phyloP scores from a whole-genome alignment of 30 jellyfish, hydroid and myxozoan species.

The Euphysa ruthae region DNA sequence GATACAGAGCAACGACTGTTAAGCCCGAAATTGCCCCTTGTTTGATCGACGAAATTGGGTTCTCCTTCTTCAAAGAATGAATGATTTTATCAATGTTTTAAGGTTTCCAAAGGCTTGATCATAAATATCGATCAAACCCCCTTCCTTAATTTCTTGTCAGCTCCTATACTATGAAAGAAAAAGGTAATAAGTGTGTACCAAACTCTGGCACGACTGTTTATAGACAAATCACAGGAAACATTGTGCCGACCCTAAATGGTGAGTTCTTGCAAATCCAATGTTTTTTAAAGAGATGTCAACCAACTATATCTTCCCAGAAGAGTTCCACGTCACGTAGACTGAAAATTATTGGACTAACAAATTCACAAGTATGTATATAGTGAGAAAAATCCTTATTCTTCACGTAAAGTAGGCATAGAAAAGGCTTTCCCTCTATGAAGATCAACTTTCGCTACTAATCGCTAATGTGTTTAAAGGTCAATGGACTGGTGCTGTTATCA shows the following conservation, averaged over 20 bases:
- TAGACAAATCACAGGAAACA: slow-evolving; percentile 39
- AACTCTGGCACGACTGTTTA: too few relatives aligned
- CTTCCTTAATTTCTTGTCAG: slow-evolving; percentile 14
- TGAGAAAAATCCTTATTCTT: slow-evolving; percentile 16
- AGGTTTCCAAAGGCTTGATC: too few relatives aligned
- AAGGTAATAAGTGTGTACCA: too few relatives aligned
- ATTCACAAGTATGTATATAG: too few relatives aligned
- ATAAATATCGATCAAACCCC: too few relatives aligned
- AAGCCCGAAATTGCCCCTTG: too few relatives aligned
- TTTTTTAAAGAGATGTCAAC: slow-evolving; percentile 19
- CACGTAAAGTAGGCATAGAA: slow-evolving; percentile 6
- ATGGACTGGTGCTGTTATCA: slow-evolving; percentile 45
- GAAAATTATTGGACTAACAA: slow-evolving; percentile 46
- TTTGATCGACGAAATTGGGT: too few relatives aligned
- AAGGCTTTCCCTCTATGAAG: background rate
- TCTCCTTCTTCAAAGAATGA: too few relatives aligned
- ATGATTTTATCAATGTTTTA: too few relatives aligned
- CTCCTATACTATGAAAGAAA: slow-evolving; percentile 3
- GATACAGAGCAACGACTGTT: too few relatives aligned
- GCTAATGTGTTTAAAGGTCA: slow-evolving; percentile 47
- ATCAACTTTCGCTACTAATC: slow-evolving; percentile 13
- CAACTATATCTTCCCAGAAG: too few relatives aligned
- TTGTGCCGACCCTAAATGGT: slow-evolving; percentile 28
- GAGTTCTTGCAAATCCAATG: slow-evolving; percentile 23
- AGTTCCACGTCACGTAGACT: slow-evolving; percentile 48